These are phyloP conservation scores for Armadillidium nasatum DNA, from an alignment of 1,140 invertebrate genomes.

Conservation along the genomic window DNA sequence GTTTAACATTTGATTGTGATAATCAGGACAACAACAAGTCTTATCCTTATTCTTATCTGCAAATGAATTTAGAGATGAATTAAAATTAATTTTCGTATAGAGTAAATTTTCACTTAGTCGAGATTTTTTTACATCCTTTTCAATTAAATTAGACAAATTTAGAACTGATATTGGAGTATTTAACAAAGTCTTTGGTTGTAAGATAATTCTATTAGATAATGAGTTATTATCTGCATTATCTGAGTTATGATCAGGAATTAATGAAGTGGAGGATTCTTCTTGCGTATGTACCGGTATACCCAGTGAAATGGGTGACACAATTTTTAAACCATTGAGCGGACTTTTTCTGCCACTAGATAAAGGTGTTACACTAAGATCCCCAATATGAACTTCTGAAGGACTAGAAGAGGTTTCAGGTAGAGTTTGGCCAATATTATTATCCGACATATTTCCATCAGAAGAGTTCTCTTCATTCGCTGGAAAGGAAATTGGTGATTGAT, in stretches of 20 bases:
- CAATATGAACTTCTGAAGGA: not conserved
- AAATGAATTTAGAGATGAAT: not conserved
- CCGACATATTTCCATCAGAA: not conserved
- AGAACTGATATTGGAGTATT: not conserved
- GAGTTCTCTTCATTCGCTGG: not conserved
- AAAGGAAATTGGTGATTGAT: not conserved
- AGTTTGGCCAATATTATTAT: not conserved
- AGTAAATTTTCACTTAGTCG: not conserved
- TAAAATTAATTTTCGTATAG: not conserved
- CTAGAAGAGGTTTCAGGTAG: not conserved
- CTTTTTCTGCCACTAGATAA: not conserved
- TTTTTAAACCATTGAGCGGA: not conserved
- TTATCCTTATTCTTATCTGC: not conserved
- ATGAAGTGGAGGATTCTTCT: not conserved
- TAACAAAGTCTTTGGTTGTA: not conserved
- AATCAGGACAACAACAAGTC: not conserved
- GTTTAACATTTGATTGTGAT: not conserved
- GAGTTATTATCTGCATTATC: not conserved
- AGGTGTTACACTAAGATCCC: not conserved
- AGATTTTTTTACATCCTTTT: not conserved
- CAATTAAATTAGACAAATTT: slow-evolving; percentile 1
- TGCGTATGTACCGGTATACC: not conserved
- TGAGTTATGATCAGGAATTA: not conserved
- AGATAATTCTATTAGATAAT: not conserved
- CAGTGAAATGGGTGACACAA: not conserved